Evolutionary conservation across 1,140 invertebrate species (phyloP), one percentile per base, ranked within the genome.

Genomic region (Sycophila sp.): DNA sequence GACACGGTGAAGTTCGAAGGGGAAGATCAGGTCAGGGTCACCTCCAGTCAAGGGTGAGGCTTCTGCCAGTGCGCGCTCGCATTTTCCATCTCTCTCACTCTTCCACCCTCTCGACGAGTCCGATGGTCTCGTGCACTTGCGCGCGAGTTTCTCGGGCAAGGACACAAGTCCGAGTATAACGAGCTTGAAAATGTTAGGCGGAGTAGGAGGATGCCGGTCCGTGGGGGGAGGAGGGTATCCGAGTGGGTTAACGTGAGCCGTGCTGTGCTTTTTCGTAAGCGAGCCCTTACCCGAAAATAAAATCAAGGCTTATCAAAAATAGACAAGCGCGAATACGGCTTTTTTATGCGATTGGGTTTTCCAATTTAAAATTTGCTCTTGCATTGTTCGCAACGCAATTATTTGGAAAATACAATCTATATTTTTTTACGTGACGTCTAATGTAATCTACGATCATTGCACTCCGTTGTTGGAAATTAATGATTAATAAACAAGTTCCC

Each of bases 1-100:
- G 66, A 76, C 62, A 53, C 45, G 59, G 68, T 72, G 58, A 73
- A 64, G 71, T 68, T 60, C 47, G 58, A 15, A 73, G 60, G 66
- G 68, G 40, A 69, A 56, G 71, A 70, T 72, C 71, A 55, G 76
- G 77, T 77, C 76, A 80, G 75, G 78, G 77, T 78, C 73, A 75
- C 67, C 64, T 69, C 22, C 70, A 76, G 75, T 77, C 73, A 80
- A 78, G 78, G 77, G 77, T 78, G 76, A 75, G 72, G 66, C 51
- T 62, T 68, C 30, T 32, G 8, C 45, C 24, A 15, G 1, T 49
- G 56, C 64, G 60, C 73, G 69, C 58, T 45, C 55, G 34, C 11
- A 67, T 58, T n/a, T n/a, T 15, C 32, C 32, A 13, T 13, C 30
- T 4, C 30, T n/a, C 5, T 8, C 2, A 10, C 19, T 3, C 19